Base-by-base conservation (phyloP, 2,113 vertebrate species). In the Microcebus griseorufus region DNA sequence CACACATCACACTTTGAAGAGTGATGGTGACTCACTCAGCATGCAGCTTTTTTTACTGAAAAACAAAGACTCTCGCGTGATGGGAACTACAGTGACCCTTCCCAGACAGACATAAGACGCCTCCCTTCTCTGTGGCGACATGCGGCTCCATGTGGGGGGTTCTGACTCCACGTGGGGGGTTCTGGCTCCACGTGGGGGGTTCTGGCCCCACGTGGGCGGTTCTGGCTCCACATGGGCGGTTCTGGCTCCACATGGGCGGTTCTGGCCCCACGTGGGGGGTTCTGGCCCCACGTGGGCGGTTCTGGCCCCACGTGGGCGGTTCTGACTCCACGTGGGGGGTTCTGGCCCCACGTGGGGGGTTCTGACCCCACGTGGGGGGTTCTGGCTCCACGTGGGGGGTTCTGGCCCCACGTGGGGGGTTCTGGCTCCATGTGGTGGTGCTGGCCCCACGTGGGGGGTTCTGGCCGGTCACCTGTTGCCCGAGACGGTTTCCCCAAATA, bases 401-500 rank as follows among this genome's bases (percentile, higher is more conserved):
- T 42, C 42, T 42, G 5, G 72, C 39, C 45, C 72, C 11, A 12
- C 1, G 12, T 34, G 29, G 64, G 48, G 10, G 48, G 48, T 48
- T 9, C 45, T 8, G 45, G 45, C 9, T 10, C 45, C 45, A 8
- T 6, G 9, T 48, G 45, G 45, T 9, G 45, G 45, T 8, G 11
- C 9, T 9, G 6, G 72, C 39, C 45, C 72, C 10, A 11, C 2
- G 27, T 32, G 29, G 29, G 13, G 6, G 3, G 14, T 17, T 34
- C 65, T 3, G 6, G 67, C 29, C 9, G 73, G 64, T 23, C 11
- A 2, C 64, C 32, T 13, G 34, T 9, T 55, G 53, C 13, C 32
- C 32, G 53, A n/a, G 92, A 2, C 87, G 2, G 94, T 60, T 89
- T 87, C 23, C 72, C 83, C 48, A 73, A 92, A 9, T 98, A n/a